Base-by-base conservation (phyloP, 2,113 vertebrate species). In the Halichoeres trimaculatus region DNA sequence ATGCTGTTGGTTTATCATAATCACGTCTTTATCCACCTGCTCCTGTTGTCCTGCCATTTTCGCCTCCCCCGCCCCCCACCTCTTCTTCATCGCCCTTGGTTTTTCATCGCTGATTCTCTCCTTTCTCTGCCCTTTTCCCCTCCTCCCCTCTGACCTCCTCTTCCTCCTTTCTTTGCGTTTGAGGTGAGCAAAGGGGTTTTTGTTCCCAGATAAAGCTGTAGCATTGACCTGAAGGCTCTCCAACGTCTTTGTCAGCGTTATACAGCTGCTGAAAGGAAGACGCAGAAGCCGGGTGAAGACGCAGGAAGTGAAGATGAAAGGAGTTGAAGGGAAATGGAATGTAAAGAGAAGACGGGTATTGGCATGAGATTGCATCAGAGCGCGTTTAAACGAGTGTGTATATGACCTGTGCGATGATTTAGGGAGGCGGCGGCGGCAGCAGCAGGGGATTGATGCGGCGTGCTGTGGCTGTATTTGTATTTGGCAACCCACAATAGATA, bases 351-450 rank as follows among this genome's bases (percentile, higher is more conserved):
- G 52, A 72, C 61, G 79, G 70, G 85, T 80, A 52, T 91, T 90
- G 82, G 71, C 74, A 61, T 54, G 61, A 8, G 41, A 70, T 91
- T 93, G 88, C 90, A 85, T 92, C 88, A 91, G 84, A 55, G 74
- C 52, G 43, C 8, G 55, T 80, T 66, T 51, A 60, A 55, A 58
- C 53, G 51, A 10, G 4, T 30, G 59, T 22, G 51, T 59, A 13
- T 58, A 6, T 57, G 19, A 68, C 60, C 50, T 70, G 66, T 60
- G 75, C 17, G 45, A 50, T 78, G 78, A 79, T 84, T 71, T 57
- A 57, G 54, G 66, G 62, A 65, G 48, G 77, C 57, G 36, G 26
- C 53, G 30, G 58, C 70, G 57, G 43, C 61, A 70, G 40, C 72
- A 85, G 83, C 76, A 43, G 89, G 79, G 78, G 83, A 83, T 67